Evolutionary conservation across 1,140 invertebrate species (phyloP).

Genomic region (Monomorium pharaonis): DNA sequence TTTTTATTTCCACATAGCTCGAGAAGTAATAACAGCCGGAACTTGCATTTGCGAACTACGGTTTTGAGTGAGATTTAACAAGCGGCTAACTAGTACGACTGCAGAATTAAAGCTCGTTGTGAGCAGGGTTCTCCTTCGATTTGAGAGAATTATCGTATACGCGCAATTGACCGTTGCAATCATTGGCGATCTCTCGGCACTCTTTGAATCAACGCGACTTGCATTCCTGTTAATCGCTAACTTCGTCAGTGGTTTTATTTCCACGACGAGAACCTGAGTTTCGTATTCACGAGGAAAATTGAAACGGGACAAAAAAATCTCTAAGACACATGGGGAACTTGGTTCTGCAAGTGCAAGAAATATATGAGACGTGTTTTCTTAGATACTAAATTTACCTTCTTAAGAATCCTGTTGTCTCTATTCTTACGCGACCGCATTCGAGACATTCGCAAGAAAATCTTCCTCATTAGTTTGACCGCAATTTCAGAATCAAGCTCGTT

Average conservation of each 20-base stretch:
- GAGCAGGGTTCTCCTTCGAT: neutral
- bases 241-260: conserved; percentile 26
- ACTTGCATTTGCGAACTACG: neutral
- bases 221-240: neutral
- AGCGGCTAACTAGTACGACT: neutral
- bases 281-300: conserved; percentile 11
- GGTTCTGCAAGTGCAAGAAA: neutral
- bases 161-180: conserved; percentile 12
- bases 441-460: conserved; percentile 24
- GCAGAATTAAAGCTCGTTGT: conserved; percentile 7
- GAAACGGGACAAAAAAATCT: conserved; percentile 1
- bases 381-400: conserved; percentile 14
- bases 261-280: neutral
- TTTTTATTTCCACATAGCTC: neutral
- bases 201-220: conserved; percentile 16
- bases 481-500: conserved; percentile 16
- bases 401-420: neutral
- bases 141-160: conserved; percentile 13
- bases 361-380: neutral
- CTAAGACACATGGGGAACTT: neutral
- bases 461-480: conserved; percentile 46
- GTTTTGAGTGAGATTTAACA: conserved; percentile 24
- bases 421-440: neutral
- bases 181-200: neutral
- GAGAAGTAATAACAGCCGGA: neutral